Evolutionary conservation across 2,797 vertebrate genomes (phyloP).

Genomic region (Scolopax bukidnonensis): DNA sequence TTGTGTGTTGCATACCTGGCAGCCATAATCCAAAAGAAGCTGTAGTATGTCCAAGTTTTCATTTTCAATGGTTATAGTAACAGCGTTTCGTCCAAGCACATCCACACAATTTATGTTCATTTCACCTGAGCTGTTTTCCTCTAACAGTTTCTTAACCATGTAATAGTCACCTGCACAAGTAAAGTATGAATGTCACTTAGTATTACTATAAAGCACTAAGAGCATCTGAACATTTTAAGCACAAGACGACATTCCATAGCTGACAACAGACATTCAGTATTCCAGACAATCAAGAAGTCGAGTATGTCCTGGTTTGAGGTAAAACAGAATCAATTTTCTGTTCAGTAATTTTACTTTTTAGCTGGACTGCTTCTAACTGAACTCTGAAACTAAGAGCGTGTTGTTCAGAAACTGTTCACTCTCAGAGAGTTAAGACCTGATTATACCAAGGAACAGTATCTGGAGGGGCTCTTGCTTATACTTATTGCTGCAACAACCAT

Average conservation of each 20-base stretch:
- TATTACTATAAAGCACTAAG: not conserved
- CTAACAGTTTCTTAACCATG: constrained; percentile 98
- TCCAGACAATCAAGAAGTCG: not conserved
- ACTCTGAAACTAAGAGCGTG: too few species aligned
- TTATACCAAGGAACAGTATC: too few species aligned
- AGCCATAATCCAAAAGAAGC: constrained; percentile 94
- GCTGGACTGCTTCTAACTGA: too few species aligned
- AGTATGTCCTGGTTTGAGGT: not conserved
- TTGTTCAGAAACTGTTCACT: too few species aligned
- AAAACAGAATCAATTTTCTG: too few species aligned
- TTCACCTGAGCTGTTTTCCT: constrained; percentile 92
- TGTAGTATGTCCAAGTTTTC: constrained; percentile 97
- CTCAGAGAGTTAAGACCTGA: too few species aligned
- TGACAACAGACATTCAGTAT: not conserved
- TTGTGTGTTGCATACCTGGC: constrained; percentile 84
- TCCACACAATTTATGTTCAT: constrained; percentile 98
- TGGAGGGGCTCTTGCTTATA: too few species aligned
- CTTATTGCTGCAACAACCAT: too few species aligned
- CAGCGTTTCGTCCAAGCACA: constrained; percentile 92
- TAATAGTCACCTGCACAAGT: constrained; percentile 93
- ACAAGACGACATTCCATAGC: not conserved
- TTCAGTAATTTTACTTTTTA: too few species aligned
- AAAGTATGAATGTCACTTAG: constrained; percentile 46
- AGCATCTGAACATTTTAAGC: not conserved
- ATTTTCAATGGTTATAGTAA: constrained; percentile 97